These are phyloP conservation scores for Trachelus troglodyta DNA, from an alignment of 2,888 invertebrate species.

Conservation along the genomic window DNA sequence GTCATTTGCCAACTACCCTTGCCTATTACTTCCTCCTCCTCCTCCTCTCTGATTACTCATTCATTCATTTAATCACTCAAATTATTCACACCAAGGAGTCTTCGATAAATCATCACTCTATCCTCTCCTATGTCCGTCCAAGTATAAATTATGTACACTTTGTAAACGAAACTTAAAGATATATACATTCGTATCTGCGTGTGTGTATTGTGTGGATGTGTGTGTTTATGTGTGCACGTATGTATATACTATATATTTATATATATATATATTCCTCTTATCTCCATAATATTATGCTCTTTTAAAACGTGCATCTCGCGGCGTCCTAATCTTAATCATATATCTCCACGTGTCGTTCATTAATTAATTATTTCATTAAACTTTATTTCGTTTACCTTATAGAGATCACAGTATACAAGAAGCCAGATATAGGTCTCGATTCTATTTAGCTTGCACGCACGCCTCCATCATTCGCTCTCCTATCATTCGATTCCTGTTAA, in stretches of 20 bases:
- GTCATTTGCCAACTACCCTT: neutral
- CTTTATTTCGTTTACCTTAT: slow-evolving; percentile 55
- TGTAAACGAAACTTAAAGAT: slow-evolving; percentile 41
- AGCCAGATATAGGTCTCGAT: slow-evolving; percentile 63
- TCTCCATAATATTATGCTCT: slow-evolving; percentile 43
- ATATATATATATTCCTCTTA: slow-evolving; percentile 36
- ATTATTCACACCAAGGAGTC: neutral
- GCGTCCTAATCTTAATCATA: slow-evolving; percentile 25
- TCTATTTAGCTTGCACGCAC: slow-evolving; percentile 34
- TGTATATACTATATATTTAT: slow-evolving; percentile 21
- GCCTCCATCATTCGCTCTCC: slow-evolving; percentile 37
- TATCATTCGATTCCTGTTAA: neutral
- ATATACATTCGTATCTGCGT: slow-evolving; percentile 27
- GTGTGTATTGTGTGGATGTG: slow-evolving; percentile 13
- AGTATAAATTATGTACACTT: slow-evolving; percentile 59
- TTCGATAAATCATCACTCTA: neutral
- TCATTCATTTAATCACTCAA: neutral
- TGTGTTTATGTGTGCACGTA: slow-evolving; percentile 1
- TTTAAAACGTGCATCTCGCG: slow-evolving; percentile 31
- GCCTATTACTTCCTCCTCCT: neutral
- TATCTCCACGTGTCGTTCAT: slow-evolving; percentile 31
- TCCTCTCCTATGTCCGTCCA: slow-evolving; percentile 28
- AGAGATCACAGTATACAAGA: slow-evolving; percentile 67
- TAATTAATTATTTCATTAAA: slow-evolving; percentile 45
- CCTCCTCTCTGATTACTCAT: neutral